Percentiles rank a stretch among this genome's conserved stretches.
Evolutionary conservation across 2,888 invertebrate species (phyloP).

Genomic region (Drosophila pseudotalamancana): DNA sequence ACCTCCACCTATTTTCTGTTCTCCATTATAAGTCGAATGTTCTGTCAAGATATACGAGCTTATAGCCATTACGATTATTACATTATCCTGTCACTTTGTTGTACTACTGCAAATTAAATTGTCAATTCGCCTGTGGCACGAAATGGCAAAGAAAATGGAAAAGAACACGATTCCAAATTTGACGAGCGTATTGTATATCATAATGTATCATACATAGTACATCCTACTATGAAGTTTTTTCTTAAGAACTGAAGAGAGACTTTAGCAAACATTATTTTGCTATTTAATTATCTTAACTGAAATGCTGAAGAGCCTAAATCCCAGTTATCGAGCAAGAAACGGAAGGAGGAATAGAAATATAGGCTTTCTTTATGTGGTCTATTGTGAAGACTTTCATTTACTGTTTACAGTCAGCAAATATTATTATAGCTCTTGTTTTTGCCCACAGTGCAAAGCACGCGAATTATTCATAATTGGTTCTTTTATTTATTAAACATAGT

Average conservation of each 20-base stretch:
- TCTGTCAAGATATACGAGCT: slow-evolving; percentile 27
- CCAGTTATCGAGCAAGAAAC: too few species aligned
- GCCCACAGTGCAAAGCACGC: background rate
- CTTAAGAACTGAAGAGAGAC: too few species aligned
- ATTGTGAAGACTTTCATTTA: background rate
- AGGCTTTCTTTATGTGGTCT: too few species aligned
- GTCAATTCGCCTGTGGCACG: slow-evolving; percentile 66
- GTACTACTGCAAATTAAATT: slow-evolving; percentile 72
- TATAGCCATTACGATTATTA: slow-evolving; percentile 63
- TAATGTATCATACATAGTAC: too few species aligned
- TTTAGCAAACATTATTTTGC: too few species aligned
- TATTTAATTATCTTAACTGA: too few species aligned
- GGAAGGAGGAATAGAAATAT: too few species aligned
- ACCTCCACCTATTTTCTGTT: too few species aligned
- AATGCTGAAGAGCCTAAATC: too few species aligned
- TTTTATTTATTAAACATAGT: background rate
- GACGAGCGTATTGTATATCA: slow-evolving; percentile 36
- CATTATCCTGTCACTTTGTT: slow-evolving; percentile 72
- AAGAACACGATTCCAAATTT: slow-evolving; percentile 23
- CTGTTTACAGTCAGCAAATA: slow-evolving; percentile 5
- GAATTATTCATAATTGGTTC: slow-evolving; percentile 21
- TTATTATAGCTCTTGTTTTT: slow-evolving; percentile 4
- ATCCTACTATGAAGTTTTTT: too few species aligned
- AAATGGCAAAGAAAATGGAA: slow-evolving; percentile 5
- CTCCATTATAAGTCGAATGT: slow-evolving; percentile 21